These are phyloP conservation scores for Lagopus muta DNA, from an alignment of 2,113 vertebrate species.

Conservation along the genomic window DNA sequence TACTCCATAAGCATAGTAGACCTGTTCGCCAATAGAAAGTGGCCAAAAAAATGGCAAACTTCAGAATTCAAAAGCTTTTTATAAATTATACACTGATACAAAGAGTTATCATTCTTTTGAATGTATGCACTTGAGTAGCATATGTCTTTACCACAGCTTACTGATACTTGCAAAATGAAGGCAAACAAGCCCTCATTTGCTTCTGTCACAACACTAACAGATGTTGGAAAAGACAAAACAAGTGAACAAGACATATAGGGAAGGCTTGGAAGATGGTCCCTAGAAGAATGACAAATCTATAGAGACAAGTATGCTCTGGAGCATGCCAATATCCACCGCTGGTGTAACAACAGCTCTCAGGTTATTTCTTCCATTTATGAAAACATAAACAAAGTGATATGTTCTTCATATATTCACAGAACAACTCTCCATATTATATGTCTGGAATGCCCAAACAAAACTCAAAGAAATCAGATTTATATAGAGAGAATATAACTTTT, in stretches of 20 bases:
- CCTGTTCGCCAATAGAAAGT: background rate
- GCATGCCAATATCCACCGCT: background rate
- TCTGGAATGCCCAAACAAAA: background rate
- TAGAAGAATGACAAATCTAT: constrained; percentile 3
- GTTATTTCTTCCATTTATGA: background rate
- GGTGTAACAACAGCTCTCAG: background rate
- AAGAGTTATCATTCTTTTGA: background rate
- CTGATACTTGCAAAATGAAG: background rate
- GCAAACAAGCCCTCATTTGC: background rate
- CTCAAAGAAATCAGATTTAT: background rate
- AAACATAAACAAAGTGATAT: background rate
- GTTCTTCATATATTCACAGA: background rate
- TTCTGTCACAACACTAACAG: background rate
- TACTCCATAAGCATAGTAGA: background rate
- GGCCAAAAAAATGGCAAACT: background rate
- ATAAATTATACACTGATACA: background rate
- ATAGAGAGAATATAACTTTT: background rate
- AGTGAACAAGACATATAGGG: background rate
- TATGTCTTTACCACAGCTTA: background rate
- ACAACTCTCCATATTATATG: background rate
- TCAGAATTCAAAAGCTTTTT: background rate
- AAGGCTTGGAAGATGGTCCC: constrained; percentile 12
- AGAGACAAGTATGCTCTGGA: background rate
- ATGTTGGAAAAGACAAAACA: constrained; percentile 31
- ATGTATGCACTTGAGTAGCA: background rate